Conservation (phyloP, 2,797 vertebrate species). For the Mormyrus proboscirostris region DNA sequence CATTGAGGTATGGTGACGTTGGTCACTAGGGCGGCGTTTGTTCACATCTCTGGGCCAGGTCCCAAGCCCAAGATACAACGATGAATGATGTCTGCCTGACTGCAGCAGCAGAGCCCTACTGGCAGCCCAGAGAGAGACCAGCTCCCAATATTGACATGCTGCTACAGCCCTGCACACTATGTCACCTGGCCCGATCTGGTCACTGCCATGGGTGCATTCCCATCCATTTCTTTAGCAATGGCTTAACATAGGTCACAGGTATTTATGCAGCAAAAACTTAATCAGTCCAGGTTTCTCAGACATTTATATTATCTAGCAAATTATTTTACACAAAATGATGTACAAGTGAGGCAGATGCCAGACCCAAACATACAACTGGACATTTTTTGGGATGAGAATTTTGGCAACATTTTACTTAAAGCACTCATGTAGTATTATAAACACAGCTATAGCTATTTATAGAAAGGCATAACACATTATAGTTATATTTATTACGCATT, state of each 20-base stretch:
- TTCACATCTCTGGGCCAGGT: neutral
- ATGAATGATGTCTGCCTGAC: conserved; percentile 29
- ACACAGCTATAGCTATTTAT: neutral
- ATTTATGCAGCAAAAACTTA: neutral
- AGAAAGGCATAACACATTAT: neutral
- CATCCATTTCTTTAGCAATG: neutral
- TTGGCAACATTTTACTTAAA: neutral
- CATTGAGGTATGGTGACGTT: neutral
- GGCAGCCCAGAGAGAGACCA: conserved; percentile 39
- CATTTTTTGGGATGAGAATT: neutral
- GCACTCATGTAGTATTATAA: neutral
- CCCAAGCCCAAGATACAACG: neutral
- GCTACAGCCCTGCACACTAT: conserved; percentile 50
- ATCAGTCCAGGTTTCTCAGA: neutral
- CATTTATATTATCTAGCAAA: neutral
- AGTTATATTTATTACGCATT: neutral
- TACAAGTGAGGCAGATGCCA: neutral
- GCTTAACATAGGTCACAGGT: neutral
- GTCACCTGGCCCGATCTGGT: neutral
- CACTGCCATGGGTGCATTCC: neutral
- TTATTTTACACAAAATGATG: neutral
- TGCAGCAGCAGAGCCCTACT: conserved; percentile 59
- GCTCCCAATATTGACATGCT: conserved; percentile 65
- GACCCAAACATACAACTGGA: neutral
- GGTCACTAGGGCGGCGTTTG: neutral